Base-by-base conservation (phyloP, 1,140 invertebrate genomes). In the Whitmania pigra region DNA sequence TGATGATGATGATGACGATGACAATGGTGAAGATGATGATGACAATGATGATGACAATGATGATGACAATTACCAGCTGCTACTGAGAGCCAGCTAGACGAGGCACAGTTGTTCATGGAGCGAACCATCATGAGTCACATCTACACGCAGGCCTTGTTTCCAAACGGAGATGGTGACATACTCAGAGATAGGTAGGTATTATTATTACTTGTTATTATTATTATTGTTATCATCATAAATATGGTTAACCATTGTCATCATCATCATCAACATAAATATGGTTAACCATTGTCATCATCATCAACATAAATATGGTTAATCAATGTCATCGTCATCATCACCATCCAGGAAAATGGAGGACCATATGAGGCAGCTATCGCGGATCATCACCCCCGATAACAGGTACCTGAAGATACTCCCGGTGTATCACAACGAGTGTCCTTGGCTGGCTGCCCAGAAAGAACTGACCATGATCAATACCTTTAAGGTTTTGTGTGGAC, bases 381-480 rank as follows among this genome's bases (percentile, higher is more conserved):
- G 86, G 73, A 84, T 89, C 0, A 87, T 94, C n/a, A 89, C 88
- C 18, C 90, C 91, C 9, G 86, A 87, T 69, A 90, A 92, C 79
- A 89, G 90, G 78, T 88, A 92, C 80, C 83, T 94, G 49, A 85
- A 88, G 76, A 91, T 93, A 77, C 88, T 90, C 27, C 88, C 88
- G 78, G 83, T 86, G 79, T 82, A 80, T 71, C 80, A 80, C 78
- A 89, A 89, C 77, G 94, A 97, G 77, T 93, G 90, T 80, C 95
- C 95, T 1, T 98, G 93, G 94, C 89, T 92, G n/a, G 91, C 93
- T 76, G 94, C 95, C 54, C 94, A 98, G 83, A 88, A 89, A 60
- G 92, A 94, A 82, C 86, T 99, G n/a, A 85, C 87, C 68, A 89
- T 92, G 75, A 89, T 98, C 78, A 89, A 92, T 75, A 93, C 92